A percentile compares a stretch with the other conserved stretches of the same genome.
phyloP scores from a whole-genome alignment of 2,797 vertebrate genomes.

The Hapalemur alaotrensis region DNA sequence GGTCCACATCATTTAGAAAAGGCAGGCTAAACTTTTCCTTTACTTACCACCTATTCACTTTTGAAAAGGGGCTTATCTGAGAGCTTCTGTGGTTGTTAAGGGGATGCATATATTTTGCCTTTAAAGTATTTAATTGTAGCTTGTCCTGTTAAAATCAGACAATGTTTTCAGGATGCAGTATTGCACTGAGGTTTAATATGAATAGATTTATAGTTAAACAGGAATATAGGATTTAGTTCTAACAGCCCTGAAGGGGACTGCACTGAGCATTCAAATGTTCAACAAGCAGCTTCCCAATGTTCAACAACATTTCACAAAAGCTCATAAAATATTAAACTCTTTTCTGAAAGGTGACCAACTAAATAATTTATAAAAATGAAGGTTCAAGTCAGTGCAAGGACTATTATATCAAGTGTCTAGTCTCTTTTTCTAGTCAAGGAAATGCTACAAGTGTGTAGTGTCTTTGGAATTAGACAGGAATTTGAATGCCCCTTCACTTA shows the following conservation, averaged over 20 bases:
- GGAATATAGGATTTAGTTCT: conserved; percentile 8
- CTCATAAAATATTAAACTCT: conserved; percentile 58
- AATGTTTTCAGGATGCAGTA: neutral
- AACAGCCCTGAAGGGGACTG: neutral
- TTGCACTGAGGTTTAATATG: neutral
- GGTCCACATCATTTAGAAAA: neutral
- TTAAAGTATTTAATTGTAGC: conserved; percentile 8
- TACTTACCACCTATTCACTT: neutral
- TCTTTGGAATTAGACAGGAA: neutral
- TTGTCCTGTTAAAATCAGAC: conserved; percentile 44
- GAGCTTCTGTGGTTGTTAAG: neutral
- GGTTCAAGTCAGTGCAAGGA: conserved; percentile 2
- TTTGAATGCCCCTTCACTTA: neutral
- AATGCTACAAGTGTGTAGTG: neutral
- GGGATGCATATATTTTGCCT: neutral
- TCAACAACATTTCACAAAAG: conserved; percentile 58
- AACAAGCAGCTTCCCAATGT: conserved; percentile 42
- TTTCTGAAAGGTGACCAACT: conserved; percentile 61
- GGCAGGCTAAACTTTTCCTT: neutral
- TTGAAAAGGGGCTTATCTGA: neutral
- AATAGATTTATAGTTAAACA: conserved; percentile 14
- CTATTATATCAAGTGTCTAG: neutral
- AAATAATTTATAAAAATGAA: conserved; percentile 50
- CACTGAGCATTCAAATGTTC: neutral
- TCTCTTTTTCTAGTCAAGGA: conserved; percentile 39